Base-by-base conservation (phyloP, 1,140 invertebrate genomes). In the Cotesia typhae region DNA sequence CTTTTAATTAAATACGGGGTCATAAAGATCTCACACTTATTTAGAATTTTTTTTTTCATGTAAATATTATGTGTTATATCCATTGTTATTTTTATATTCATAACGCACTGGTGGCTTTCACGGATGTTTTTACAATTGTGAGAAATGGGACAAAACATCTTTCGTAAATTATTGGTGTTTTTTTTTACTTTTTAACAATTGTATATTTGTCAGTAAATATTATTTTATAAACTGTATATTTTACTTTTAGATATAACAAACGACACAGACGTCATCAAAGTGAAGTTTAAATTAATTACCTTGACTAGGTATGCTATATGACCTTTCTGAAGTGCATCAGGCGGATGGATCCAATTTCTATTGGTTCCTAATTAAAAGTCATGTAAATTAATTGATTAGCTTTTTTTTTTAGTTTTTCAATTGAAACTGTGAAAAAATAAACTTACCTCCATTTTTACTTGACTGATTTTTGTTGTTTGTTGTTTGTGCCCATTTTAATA, bases 241-340 rank as follows among this genome's bases (percentile, higher is more conserved):
- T 10, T n/a, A 28, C 28, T 28, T 28, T 28, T 28, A 28, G 28
- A 53, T 28, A 72, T 36, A 57, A 59, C 14, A 61, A 12, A 55
- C 47, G 57, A n/a, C 14, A 66, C 10, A 28, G 28, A 28, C 28
- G 28, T 28, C 28, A 28, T 28, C 3, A 28, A 28, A 28, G 28
- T 28, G 28, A 28, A 28, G 28, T 28, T 28, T 28, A 1, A 28
- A 28, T 37, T n/a, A 28, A 36, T 35, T 89, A 97, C 95, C 92
- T 98, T 98, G 85, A 98, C 96, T 88, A 97, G 92, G 90, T 98
- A 98, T 52, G 95, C 95, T 75, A 98, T 96, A 82, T 98, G 96
- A 68, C 96, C 96, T 85, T 93, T 95, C 79, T 96, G 92, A 4
- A 98, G 89, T n/a, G 95, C 90, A 80, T 98, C 96, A 38, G 96